These are phyloP conservation scores for Siniperca scherzeri DNA, from an alignment of 2,797 vertebrate species.

Conservation along the genomic window DNA sequence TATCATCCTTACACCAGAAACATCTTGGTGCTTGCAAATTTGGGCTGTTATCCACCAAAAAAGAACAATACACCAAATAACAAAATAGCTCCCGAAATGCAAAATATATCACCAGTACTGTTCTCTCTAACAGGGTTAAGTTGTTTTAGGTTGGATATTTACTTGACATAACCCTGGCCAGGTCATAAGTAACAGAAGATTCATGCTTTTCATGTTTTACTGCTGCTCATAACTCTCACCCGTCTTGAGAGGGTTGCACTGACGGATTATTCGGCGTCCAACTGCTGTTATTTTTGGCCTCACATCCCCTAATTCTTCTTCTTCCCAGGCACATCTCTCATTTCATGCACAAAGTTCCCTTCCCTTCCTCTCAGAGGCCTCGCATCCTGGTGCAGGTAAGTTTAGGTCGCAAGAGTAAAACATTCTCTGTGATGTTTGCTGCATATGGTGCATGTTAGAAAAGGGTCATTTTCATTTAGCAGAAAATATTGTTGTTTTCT, in stretches of 20 bases:
- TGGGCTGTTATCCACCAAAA: neutral
- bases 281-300: conserved; percentile 61
- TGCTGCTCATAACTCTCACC: conserved; percentile 34
- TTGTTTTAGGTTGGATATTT: neutral
- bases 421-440: neutral
- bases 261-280: conserved; percentile 31
- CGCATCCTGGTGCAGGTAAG: conserved; percentile 97
- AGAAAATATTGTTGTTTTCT: conserved; percentile 21
- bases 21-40: neutral
- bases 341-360: conserved; percentile 99
- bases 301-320: conserved; percentile 33
- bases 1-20: neutral
- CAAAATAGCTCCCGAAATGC: neutral
- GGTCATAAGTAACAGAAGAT: conserved; percentile 5
- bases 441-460: neutral
- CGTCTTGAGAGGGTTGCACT: neutral
- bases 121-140: neutral
- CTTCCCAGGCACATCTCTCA: conserved; percentile 94
- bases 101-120: neutral
- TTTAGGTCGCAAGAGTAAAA: neutral
- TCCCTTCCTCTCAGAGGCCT: conserved; percentile 96
- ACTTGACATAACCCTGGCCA: conserved; percentile 2
- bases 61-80: too few species aligned
- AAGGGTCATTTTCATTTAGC: neutral
- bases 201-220: conserved; percentile 42